A percentile compares a stretch with the other conserved stretches of the same genome.
Conservation (phyloP, 2,797 vertebrate species). For the Triplophysa yarkandensis region DNA sequence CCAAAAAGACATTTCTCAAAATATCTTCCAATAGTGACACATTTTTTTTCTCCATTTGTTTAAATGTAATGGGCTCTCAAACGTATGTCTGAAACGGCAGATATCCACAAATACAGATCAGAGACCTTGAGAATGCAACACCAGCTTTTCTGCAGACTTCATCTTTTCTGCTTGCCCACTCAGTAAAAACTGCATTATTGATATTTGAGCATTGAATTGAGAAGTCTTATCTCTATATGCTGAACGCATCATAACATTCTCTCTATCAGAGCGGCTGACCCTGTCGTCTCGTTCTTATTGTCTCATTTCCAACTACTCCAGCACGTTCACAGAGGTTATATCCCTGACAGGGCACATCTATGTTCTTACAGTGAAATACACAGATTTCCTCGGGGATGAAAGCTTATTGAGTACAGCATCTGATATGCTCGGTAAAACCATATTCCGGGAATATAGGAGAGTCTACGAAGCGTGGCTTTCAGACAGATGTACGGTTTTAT, state of each 20-base stretch:
- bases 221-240: constrained; percentile 57
- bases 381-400: constrained; percentile 38
- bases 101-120: constrained; percentile 6
- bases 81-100: not conserved
- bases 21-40: too few relatives aligned
- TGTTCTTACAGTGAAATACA: constrained; percentile 37
- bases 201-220: constrained; percentile 62
- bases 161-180: constrained; percentile 52
- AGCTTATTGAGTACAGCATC: constrained; percentile 25
- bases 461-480: constrained; percentile 22
- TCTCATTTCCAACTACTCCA: constrained; percentile 29
- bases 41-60: too few relatives aligned
- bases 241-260: constrained; percentile 53
- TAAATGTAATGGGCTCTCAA: too few relatives aligned
- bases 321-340: constrained; percentile 23
- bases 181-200: constrained; percentile 68
- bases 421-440: constrained; percentile 31
- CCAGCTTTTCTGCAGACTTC: constrained; percentile 63
- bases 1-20: too few relatives aligned
- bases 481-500: constrained; percentile 22
- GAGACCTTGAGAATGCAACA: constrained; percentile 10
- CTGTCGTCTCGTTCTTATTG: constrained; percentile 48
- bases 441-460: constrained; percentile 20
- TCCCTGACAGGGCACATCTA: constrained; percentile 21
- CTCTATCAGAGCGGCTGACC: constrained; percentile 64